Percentiles rank a stretch among this genome's conserved stretches.
Conservation (phyloP, 2,113 vertebrate species). For the Cyanistes caeruleus region DNA sequence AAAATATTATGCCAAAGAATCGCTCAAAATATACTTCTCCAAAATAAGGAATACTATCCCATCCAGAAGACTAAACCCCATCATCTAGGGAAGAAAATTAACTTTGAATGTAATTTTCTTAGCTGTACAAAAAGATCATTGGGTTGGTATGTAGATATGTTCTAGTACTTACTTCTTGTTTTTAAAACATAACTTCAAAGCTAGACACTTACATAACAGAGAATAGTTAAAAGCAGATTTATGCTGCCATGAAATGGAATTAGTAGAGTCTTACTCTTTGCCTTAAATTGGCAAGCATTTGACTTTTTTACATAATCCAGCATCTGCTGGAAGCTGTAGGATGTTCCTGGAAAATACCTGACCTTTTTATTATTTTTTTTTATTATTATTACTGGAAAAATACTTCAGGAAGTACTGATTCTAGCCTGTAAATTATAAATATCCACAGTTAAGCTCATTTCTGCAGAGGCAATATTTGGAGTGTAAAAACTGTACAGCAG, state of each 20-base stretch:
- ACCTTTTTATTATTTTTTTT: not conserved
- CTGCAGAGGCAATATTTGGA: not conserved
- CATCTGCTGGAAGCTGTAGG: conserved; percentile 4
- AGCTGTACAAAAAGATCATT: not conserved
- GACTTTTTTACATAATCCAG: not conserved
- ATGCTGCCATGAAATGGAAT: not conserved
- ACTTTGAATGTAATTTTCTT: not conserved
- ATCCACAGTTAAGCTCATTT: not conserved
- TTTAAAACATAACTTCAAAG: not conserved
- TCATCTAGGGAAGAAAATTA: not conserved
- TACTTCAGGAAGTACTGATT: not conserved
- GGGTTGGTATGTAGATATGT: not conserved
- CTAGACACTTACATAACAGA: not conserved
- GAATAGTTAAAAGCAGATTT: conserved; percentile 1
- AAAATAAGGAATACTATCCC: conserved; percentile 14
- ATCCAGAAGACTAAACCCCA: not conserved
- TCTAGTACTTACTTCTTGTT: conserved; percentile 28
- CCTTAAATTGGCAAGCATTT: conserved; percentile 7
- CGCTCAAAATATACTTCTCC: conserved; percentile 45
- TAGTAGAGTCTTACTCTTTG: not conserved
- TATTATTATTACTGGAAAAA: conserved; percentile 26
- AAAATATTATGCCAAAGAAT: conserved; percentile 12
- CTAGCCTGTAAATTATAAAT: conserved; percentile 31
- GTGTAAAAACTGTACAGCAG: not conserved
- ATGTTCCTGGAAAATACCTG: conserved; percentile 22